phyloP scores from a whole-genome alignment of 2,888 invertebrate species.

The Helicoverpa assulta region DNA sequence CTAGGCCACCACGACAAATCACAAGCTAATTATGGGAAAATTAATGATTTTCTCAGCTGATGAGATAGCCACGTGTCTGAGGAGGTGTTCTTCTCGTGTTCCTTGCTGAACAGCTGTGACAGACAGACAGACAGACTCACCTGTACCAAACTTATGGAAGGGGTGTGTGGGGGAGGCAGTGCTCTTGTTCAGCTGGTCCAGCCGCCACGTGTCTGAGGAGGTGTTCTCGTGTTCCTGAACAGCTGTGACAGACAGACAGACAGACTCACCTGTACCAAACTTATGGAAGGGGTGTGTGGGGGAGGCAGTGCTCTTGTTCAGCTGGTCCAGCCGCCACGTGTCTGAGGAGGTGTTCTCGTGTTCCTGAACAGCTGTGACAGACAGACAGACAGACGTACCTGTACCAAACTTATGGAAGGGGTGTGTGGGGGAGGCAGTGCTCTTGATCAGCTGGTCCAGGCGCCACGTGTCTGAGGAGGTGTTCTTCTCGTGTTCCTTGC shows the following conservation, averaged over 20 bases:
- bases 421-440: slow-evolving; percentile 94
- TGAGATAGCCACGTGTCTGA: too few species aligned
- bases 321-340: slow-evolving; percentile 96
- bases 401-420: slow-evolving; percentile 98
- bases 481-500: too few species aligned
- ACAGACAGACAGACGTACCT: slow-evolving; percentile 84
- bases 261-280: slow-evolving; percentile 95
- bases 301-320: slow-evolving; percentile 95
- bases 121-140: background rate
- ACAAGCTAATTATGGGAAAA: too few species aligned
- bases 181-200: too few species aligned
- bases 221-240: too few species aligned
- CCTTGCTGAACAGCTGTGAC: background rate
- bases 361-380: background rate
- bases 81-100: too few species aligned
- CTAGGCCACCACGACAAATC: too few species aligned
- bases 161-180: too few species aligned
- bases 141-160: too few species aligned
- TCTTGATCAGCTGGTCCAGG: slow-evolving; percentile 96
- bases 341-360: too few species aligned
- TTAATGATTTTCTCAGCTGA: too few species aligned
- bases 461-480: slow-evolving; percentile 91
- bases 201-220: too few species aligned
- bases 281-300: slow-evolving; percentile 96
- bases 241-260: background rate